phyloP scores from a whole-genome alignment of 1,140 invertebrate species.

The Agrypnia vestita region DNA sequence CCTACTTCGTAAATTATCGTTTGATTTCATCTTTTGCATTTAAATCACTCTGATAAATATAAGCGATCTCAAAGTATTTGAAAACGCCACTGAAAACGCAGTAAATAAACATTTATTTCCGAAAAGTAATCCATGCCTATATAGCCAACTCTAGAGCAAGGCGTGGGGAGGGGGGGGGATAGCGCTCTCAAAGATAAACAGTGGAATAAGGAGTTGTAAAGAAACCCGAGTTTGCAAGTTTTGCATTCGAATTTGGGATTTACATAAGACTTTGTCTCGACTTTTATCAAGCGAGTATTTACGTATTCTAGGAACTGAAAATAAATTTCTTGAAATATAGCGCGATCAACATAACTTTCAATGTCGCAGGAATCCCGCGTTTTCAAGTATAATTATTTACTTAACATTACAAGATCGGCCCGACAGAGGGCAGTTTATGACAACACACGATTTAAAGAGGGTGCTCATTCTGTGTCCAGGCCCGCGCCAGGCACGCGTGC shows the following conservation, averaged over 20 bases:
- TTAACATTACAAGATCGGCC: too few relatives aligned
- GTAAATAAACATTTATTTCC: neutral
- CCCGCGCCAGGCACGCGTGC: too few relatives aligned
- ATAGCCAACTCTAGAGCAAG: too few relatives aligned
- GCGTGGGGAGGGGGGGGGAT: neutral
- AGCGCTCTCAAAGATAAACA: constrained; percentile 48
- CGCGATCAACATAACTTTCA: neutral
- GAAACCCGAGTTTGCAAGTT: constrained; percentile 52
- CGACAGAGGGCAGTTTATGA: too few relatives aligned
- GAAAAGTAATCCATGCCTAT: neutral
- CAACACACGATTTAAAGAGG: too few relatives aligned
- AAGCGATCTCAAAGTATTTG: too few relatives aligned
- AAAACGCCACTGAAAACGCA: neutral
- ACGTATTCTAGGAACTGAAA: constrained; percentile 28
- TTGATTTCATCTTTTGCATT: too few relatives aligned
- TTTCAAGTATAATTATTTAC: too few relatives aligned
- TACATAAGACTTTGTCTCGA: constrained; percentile 51
- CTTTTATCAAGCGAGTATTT: constrained; percentile 49
- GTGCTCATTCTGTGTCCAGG: too few relatives aligned
- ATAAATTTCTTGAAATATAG: neutral
- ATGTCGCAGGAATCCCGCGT: too few relatives aligned
- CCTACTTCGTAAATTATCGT: too few relatives aligned
- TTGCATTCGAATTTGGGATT: constrained; percentile 47
- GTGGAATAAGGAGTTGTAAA: constrained; percentile 44
- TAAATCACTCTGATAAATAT: too few relatives aligned